These are phyloP conservation scores for Aleiodes sp. DNA, from an alignment of 1,140 invertebrate genomes.

Conservation along the genomic window DNA sequence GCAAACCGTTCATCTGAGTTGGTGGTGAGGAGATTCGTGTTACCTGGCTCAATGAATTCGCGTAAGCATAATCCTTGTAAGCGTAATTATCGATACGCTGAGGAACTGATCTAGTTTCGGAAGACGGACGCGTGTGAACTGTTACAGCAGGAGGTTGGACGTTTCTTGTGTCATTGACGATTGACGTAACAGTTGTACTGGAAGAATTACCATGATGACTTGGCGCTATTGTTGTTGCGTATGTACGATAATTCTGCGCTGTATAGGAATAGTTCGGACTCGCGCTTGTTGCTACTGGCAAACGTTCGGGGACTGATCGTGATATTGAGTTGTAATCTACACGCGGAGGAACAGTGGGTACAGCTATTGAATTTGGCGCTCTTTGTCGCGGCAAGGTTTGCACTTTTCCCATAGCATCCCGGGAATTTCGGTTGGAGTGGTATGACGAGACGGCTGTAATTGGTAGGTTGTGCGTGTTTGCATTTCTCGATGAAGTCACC, in stretches of 20 bases:
- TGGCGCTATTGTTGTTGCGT: slow-evolving; percentile 57
- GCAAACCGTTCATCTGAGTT: slow-evolving; percentile 44
- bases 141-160: slow-evolving; percentile 36
- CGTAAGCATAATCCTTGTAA: slow-evolving; percentile 52
- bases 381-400: slow-evolving; percentile 47
- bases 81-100: slow-evolving; percentile 18
- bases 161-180: slow-evolving; percentile 44
- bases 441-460: slow-evolving; percentile 66
- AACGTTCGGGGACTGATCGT: not conserved
- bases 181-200: slow-evolving; percentile 54
- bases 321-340: not conserved
- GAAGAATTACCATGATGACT: slow-evolving; percentile 55
- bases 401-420: slow-evolving; percentile 48
- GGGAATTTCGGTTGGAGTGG: slow-evolving; percentile 57
- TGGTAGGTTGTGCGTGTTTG: slow-evolving; percentile 66
- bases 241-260: slow-evolving; percentile 48
- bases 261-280: not conserved
- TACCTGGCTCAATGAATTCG: slow-evolving; percentile 39
- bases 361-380: slow-evolving; percentile 29
- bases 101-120: slow-evolving; percentile 33
- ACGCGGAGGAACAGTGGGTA: not conserved
- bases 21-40: slow-evolving; percentile 28
- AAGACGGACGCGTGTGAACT: slow-evolving; percentile 42
- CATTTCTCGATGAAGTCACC: slow-evolving; percentile 36
- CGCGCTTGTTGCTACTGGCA: not conserved